Percentiles rank a stretch among this genome's conserved stretches.
Conservation (phyloP, 2,797 vertebrate genomes). For the Pseudomugil gertrudae region DNA sequence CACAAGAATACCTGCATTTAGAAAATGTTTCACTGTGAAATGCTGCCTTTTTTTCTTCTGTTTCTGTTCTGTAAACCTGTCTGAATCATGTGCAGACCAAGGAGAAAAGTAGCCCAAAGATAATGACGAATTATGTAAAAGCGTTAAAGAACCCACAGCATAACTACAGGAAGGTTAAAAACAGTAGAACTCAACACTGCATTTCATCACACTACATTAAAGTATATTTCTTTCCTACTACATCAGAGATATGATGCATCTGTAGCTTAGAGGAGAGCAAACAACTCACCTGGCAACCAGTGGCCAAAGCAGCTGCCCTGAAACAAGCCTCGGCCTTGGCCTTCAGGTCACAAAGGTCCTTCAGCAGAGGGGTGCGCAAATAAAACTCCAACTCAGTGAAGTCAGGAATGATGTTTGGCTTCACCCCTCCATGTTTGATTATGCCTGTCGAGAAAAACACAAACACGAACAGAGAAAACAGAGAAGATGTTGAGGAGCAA, state of each 20-base stretch:
- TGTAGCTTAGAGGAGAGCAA: constrained; percentile 1
- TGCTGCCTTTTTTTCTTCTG: not conserved
- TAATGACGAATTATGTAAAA: constrained; percentile 48
- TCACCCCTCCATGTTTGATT: constrained; percentile 90
- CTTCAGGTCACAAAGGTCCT: constrained; percentile 84
- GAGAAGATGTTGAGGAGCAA: not conserved
- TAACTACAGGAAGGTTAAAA: constrained; percentile 41
- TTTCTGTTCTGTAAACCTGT: constrained; percentile 17
- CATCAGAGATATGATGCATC: not conserved
- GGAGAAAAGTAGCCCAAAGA: constrained; percentile 46
- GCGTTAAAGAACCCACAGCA: constrained; percentile 13
- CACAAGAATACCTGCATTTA: not conserved
- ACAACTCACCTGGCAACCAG: constrained; percentile 86
- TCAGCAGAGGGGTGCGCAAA: constrained; percentile 83
- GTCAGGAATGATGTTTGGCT: constrained; percentile 90
- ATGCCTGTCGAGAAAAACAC: constrained; percentile 86
- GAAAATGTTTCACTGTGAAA: not conserved
- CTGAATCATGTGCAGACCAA: constrained; percentile 32
- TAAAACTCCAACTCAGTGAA: constrained; percentile 88
- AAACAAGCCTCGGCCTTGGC: constrained; percentile 89
- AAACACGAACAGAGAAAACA: not conserved
- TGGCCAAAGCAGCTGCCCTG: constrained; percentile 87
- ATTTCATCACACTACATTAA: not conserved
- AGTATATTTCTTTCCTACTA: not conserved
- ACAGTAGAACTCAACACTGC: not conserved